Evolutionary conservation across 1,140 invertebrate genomes (phyloP).

Genomic region (Thaumatotibia leucotreta): DNA sequence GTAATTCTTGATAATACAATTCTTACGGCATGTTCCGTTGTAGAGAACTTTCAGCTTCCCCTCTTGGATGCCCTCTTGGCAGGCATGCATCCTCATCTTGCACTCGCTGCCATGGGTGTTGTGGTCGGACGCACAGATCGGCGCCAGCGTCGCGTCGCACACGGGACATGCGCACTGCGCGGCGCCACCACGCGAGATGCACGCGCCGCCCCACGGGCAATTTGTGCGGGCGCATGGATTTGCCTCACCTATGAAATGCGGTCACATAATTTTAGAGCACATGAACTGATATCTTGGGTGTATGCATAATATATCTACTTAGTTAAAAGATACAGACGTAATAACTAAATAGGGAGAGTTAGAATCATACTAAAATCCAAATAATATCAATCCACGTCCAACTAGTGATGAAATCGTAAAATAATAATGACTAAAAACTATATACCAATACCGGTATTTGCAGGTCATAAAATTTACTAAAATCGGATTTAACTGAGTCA

Average conservation of each 20-base stretch:
- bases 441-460: too few species aligned
- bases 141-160: constrained; percentile 89
- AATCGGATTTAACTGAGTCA: too few species aligned
- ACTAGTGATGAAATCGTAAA: too few species aligned
- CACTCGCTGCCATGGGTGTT: constrained; percentile 93
- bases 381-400: too few species aligned
- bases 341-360: too few species aligned
- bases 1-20: background rate
- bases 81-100: constrained; percentile 87
- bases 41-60: constrained; percentile 54
- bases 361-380: too few species aligned
- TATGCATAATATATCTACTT: too few species aligned
- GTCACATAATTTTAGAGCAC: background rate
- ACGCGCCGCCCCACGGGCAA: constrained; percentile 87
- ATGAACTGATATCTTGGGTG: too few species aligned
- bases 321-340: too few species aligned
- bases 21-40: constrained; percentile 66
- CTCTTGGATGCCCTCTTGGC: constrained; percentile 69
- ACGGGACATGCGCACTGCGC: constrained; percentile 89
- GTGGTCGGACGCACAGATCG: constrained; percentile 91
- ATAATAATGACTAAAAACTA: too few species aligned
- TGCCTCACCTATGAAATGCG: constrained; percentile 47
- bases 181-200: constrained; percentile 82
- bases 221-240: constrained; percentile 82
- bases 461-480: too few species aligned